phyloP scores from a whole-genome alignment of 2,888 invertebrate genomes.

The Perizoma affinitatum region DNA sequence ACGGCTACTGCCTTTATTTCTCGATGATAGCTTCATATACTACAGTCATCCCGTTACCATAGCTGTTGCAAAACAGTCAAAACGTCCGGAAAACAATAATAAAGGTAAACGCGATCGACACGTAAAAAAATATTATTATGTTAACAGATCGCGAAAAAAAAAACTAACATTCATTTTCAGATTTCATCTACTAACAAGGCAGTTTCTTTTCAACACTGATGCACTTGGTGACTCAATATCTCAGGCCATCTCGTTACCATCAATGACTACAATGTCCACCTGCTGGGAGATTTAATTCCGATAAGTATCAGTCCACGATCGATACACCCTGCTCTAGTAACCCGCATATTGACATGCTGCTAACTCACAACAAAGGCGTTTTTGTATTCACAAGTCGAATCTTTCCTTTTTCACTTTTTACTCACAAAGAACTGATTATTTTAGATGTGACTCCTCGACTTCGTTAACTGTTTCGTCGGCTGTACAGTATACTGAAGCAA shows the following conservation, averaged over 20 bases:
- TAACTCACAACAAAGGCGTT: constrained; percentile 59
- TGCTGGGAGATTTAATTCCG: constrained; percentile 74
- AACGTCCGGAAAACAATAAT: too few relatives aligned
- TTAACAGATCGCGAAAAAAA: too few relatives aligned
- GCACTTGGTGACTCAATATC: constrained; percentile 9
- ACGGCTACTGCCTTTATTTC: too few relatives aligned
- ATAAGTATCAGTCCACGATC: constrained; percentile 67
- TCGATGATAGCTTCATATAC: too few relatives aligned
- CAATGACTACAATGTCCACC: constrained; percentile 62
- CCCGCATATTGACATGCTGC: constrained; percentile 63
- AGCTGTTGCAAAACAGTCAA: too few relatives aligned
- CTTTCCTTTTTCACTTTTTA: constrained; percentile 48
- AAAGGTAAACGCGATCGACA: too few relatives aligned
- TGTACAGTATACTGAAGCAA: constrained; percentile 24
- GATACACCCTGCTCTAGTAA: constrained; percentile 64
- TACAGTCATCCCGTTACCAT: too few relatives aligned
- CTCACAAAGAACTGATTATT: constrained; percentile 44
- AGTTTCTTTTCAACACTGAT: constrained; percentile 9
- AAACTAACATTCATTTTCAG: too few relatives aligned
- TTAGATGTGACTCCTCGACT: constrained; percentile 42
- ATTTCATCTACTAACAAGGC: constrained; percentile 22
- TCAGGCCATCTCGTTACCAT: constrained; percentile 38
- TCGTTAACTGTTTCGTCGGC: constrained; percentile 43
- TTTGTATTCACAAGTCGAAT: constrained; percentile 52
- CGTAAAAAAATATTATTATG: too few relatives aligned